Conservation (phyloP, 53 echinoderm and acorn worm species). For the Mesocentrotus franciscanus region DNA sequence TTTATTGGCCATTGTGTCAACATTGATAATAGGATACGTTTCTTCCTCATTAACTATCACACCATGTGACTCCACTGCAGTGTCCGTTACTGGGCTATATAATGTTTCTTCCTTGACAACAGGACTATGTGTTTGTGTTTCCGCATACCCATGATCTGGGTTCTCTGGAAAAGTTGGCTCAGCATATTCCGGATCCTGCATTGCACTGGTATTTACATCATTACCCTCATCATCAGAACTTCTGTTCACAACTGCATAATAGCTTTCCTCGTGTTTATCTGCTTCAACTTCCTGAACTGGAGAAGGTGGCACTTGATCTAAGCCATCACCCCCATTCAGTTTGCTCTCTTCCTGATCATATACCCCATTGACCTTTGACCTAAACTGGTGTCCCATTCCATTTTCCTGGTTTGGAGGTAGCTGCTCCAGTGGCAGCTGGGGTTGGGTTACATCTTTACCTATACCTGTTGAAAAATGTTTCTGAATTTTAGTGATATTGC, state of each 20-base stretch:
- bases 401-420: conserved; percentile 1
- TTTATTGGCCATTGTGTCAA: conserved; percentile 38
- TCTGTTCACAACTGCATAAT: conserved; percentile 12
- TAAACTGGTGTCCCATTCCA: not conserved
- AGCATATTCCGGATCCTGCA: not conserved
- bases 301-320: not conserved
- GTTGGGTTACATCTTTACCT: conserved; percentile 9
- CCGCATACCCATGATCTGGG: conserved; percentile 19
- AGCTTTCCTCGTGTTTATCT: not conserved
- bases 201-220: not conserved
- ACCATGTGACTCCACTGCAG: conserved; percentile 22
- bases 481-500: conserved; percentile 42
- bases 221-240: conserved; percentile 20
- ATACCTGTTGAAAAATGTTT: conserved; percentile 59
- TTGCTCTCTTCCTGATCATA: conserved; percentile 23
- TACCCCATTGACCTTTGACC: conserved; percentile 63
- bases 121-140: not conserved
- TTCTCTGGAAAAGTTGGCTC: not conserved
- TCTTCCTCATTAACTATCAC: not conserved
- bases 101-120: conserved; percentile 15
- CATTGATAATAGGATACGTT: not conserved
- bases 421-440: not conserved
- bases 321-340: not conserved
- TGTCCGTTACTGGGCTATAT: not conserved
- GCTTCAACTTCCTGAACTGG: not conserved